These are phyloP conservation scores for Phodopus roborovskii DNA, from an alignment of 2,113 vertebrate species.

Conservation along the genomic window DNA sequence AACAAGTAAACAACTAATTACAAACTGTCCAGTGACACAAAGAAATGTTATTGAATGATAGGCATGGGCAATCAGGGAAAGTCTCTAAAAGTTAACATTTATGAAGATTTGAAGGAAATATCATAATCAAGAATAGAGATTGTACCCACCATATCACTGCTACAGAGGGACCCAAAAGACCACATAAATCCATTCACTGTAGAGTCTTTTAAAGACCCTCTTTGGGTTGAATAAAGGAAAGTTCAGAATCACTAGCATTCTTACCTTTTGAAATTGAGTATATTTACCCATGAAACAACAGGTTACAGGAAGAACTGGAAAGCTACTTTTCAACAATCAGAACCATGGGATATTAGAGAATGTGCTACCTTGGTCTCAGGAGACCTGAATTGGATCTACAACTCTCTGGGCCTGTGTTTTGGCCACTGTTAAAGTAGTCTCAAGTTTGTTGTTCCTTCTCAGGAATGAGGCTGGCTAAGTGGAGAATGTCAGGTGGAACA, in stretches of 20 bases:
- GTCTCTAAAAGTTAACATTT: not conserved
- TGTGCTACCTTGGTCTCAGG: not conserved
- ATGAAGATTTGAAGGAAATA: not conserved
- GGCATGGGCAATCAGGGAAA: not conserved
- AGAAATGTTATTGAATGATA: not conserved
- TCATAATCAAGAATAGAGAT: not conserved
- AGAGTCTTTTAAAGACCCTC: not conserved
- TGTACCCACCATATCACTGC: too few species aligned
- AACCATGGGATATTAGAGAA: not conserved
- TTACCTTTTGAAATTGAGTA: not conserved
- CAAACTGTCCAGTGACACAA: not conserved
- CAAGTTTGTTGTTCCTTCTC: not conserved
- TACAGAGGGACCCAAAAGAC: too few species aligned
- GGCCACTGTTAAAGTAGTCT: not conserved
- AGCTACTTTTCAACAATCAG: not conserved
- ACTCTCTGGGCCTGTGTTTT: not conserved
- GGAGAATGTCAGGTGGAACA: not conserved
- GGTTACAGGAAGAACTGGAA: not conserved
- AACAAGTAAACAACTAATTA: not conserved
- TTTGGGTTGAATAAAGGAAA: not conserved
- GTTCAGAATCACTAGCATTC: not conserved
- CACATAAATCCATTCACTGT: rapidly evolving
- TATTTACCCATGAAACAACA: not conserved
- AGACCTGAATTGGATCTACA: not conserved
- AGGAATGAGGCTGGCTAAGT: not conserved